These are phyloP conservation scores for Aurelia aurita DNA, from an alignment of 30 jellyfish, hydroid and myxozoan genomes.

Conservation along the genomic window DNA sequence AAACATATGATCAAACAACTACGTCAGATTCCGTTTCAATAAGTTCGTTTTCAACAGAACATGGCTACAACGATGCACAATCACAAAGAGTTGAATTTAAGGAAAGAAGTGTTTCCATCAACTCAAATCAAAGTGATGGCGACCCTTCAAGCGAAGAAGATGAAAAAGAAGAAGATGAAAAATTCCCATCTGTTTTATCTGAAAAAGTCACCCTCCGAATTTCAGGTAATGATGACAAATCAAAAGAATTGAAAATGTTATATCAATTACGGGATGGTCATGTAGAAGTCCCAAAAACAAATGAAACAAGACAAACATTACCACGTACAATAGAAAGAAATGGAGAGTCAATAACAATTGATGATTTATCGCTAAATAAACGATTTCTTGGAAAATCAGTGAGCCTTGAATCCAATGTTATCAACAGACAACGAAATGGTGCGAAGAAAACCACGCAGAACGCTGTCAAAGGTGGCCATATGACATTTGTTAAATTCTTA, in stretches of 20 bases:
- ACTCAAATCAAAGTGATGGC: conserved; percentile 11
- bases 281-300: conserved; percentile 25
- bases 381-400: conserved; percentile 3
- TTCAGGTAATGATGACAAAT: not conserved
- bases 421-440: too few species aligned
- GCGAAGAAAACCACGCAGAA: not conserved
- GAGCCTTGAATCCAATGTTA: conserved; percentile 6
- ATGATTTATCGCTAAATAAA: not conserved
- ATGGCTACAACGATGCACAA: too few species aligned
- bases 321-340: not conserved
- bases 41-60: too few species aligned
- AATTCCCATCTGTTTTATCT: not conserved
- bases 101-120: not conserved
- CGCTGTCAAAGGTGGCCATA: conserved; percentile 28
- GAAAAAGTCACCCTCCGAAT: conserved; percentile 31
- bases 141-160: not conserved
- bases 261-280: conserved; percentile 53
- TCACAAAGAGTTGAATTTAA: too few species aligned
- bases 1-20: too few species aligned
- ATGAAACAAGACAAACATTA: not conserved
- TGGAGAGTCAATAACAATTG: conserved; percentile 7
- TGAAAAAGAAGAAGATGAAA: not conserved
- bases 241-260: conserved; percentile 33
- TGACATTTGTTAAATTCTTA: conserved; percentile 60
- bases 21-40: too few species aligned